A percentile compares a stretch with the other conserved stretches of the same genome.
Evolutionary conservation across 2,888 invertebrate species (phyloP).

Genomic region (Watsonalla binaria): DNA sequence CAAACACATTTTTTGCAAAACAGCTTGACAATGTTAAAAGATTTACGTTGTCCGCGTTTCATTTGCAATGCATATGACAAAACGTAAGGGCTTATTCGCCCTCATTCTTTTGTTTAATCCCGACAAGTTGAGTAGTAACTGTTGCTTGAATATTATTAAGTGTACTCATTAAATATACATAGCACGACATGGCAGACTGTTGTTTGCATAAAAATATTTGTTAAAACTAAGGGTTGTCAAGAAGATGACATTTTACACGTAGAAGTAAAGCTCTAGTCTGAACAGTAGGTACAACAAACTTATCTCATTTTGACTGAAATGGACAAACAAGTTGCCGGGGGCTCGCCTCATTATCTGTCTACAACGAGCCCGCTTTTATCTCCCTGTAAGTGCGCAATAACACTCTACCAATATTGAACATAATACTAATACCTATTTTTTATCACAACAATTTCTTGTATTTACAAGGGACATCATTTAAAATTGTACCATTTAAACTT

Average conservation of each 20-base stretch:
- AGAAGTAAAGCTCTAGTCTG: slow-evolving; percentile 13
- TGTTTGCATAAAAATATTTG: slow-evolving; percentile 13
- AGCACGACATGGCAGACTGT: not conserved
- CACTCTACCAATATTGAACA: slow-evolving; percentile 5
- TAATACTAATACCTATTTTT: not conserved
- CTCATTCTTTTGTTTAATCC: not conserved
- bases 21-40: too few species aligned
- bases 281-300: slow-evolving; percentile 21
- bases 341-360: slow-evolving; percentile 41
- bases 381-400: slow-evolving; percentile 27
- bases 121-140: not conserved
- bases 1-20: too few species aligned
- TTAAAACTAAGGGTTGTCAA: slow-evolving; percentile 8
- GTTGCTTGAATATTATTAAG: not conserved
- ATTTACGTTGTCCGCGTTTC: not conserved
- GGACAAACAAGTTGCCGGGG: slow-evolving; percentile 38
- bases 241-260: slow-evolving; percentile 13
- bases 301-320: slow-evolving; percentile 33
- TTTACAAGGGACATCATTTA: too few species aligned
- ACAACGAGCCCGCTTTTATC: slow-evolving; percentile 25
- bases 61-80: not conserved
- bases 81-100: not conserved
- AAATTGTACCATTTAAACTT: too few species aligned
- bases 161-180: not conserved
- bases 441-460: too few species aligned